Evolutionary conservation across 2,888 invertebrate genomes (phyloP), one percentile per base, ranked within the genome.

Genomic region (Bellardia bayeri): DNA sequence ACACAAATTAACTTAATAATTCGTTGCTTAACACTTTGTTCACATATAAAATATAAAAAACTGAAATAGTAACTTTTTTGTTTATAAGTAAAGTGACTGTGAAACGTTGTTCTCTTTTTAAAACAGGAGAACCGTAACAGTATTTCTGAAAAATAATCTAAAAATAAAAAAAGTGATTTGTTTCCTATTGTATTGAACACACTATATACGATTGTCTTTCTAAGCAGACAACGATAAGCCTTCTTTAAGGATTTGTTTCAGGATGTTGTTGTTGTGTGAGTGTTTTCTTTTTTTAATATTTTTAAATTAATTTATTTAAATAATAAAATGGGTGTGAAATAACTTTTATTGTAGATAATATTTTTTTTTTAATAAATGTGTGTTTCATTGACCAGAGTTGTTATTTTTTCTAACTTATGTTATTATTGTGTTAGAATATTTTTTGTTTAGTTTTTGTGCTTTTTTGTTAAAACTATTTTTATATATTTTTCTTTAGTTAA

Each of bases 131-230:
- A 90, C 89, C 89, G 92, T 90, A 91, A 92, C 92, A 90, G 90
- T 89, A 90, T 88, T 58, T 69, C 71, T 66, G n/a, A 68, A 51
- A 42, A 49, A 49, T 37, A 37, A 14, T 42, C 0, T 23, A 13
- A 13, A 49, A 33, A 45, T 16, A 54, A 14, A 72, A 16, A 11
- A 61, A 68, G 11, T 16, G 33, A 42, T 40, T 63, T 1, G 37
- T 84, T 82, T 81, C 72, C 76, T 83, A 58, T 88, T 66, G 72
- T 88, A 89, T 90, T 90, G 89, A 91, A 88, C 89, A 90, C 91
- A 92, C 92, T 92, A 91, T 92, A 92, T 92, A 91, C 92, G 89
- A 91, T 92, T 92, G 93, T 93, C 93, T 93, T 91, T 83, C 90
- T 84, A 89, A 68, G 91, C 91, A 93, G 92, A 93, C 93, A 93